Base-by-base conservation (phyloP, 1,140 invertebrate genomes). In the Lepidotrigona ventralis region DNA sequence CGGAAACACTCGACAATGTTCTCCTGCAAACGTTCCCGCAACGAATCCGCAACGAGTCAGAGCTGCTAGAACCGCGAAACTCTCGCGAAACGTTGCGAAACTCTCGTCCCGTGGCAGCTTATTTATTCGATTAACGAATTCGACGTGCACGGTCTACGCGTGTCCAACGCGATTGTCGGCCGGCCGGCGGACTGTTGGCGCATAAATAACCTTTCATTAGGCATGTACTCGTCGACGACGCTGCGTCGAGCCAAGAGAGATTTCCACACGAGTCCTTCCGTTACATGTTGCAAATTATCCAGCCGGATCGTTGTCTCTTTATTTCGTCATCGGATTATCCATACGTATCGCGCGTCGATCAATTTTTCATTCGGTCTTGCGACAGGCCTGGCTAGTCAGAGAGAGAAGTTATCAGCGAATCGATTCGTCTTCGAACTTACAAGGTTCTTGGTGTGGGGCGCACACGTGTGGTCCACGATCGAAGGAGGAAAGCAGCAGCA, bases 401-500 rank as follows among this genome's bases (percentile, higher is more conserved):
- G 8, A 8, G 8, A 33, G 26, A 29, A 19, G 17, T 19, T 66
- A 66, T 21, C 26, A 17, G 17, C 19, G 6, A 15, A 63, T 51
- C 71, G 19, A 73, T 56, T 33, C 11, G 21, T 21, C 51, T 19
- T 72, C 5, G 17, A 56, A 12, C 56, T 56, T 73, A 56, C n/a
- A 11, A 73, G 51, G 19, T 53, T 26, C 54, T 19, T 54, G 23
- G 17, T 12, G 33, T 46, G 39, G 4, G 33, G 54, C 54, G 46
- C 82, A 74, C 87, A 76, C 86, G 87, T 86, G 87, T 88, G 87
- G 87, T 88, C 87, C 64, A 60, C 17, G 33, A 53, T 54, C 29
- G 39, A 60, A 4, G 23, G 78, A 56, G 58, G 19, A n/a, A n/a
- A n/a, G 33, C 56, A 17, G n/a, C 56, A 17, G n/a, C 46, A 63